These are phyloP conservation scores for Zaprionus davidi DNA, from an alignment of 1,140 invertebrate genomes.

Conservation along the genomic window DNA sequence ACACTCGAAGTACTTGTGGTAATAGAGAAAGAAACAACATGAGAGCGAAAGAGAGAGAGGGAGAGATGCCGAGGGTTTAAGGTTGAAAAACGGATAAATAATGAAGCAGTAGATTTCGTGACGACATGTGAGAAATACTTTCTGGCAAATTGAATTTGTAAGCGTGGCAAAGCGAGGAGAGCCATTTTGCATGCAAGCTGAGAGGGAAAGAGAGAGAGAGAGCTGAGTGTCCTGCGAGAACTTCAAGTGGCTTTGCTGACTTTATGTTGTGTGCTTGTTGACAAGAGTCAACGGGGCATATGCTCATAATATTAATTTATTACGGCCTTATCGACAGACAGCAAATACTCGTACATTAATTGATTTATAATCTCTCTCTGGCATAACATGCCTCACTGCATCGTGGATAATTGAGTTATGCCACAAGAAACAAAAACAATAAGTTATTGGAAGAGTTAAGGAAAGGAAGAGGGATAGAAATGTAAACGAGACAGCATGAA, in stretches of 20 bases:
- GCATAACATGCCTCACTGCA: background rate
- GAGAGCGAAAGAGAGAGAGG: background rate
- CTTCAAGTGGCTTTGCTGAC: background rate
- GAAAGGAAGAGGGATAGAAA: background rate
- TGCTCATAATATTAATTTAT: slow-evolving; percentile 22
- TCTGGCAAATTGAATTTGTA: slow-evolving; percentile 36
- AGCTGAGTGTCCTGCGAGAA: background rate
- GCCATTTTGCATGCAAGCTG: background rate
- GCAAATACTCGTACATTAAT: slow-evolving; percentile 36
- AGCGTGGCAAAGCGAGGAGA: slow-evolving; percentile 16
- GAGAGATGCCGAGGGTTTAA: slow-evolving; percentile 8
- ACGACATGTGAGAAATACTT: slow-evolving; percentile 40
- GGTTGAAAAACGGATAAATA: slow-evolving; percentile 47
- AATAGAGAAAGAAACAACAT: background rate
- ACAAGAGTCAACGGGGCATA: slow-evolving; percentile 52
- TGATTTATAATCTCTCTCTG: slow-evolving; percentile 33
- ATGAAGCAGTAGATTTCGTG: slow-evolving; percentile 50
- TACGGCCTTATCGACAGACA: slow-evolving; percentile 28
- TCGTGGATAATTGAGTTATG: background rate
- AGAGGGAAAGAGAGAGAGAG: too few species aligned
- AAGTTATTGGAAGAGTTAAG: background rate
- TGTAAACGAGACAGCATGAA: background rate
- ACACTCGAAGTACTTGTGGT: background rate
- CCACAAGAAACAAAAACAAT: background rate
- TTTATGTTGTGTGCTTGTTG: slow-evolving; percentile 23